These are phyloP conservation scores for Cyphomyrmex costatus DNA, from an alignment of 1,140 invertebrate genomes.

Conservation along the genomic window DNA sequence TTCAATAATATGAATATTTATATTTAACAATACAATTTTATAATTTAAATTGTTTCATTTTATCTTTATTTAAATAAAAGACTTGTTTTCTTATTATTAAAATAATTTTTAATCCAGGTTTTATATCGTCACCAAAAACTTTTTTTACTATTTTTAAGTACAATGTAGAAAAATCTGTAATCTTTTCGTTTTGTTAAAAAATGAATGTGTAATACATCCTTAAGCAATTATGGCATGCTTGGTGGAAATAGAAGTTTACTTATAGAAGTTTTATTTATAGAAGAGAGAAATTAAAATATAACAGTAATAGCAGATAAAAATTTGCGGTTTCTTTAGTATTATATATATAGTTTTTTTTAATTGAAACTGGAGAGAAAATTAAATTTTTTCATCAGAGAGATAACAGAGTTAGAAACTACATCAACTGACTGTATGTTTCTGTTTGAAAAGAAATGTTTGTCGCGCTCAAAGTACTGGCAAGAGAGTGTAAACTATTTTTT, in stretches of 20 bases:
- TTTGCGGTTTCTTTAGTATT: background rate
- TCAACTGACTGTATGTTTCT: background rate
- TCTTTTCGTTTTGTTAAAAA: no score
- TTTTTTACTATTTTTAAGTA: no score
- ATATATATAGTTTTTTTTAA: background rate
- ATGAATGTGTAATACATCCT: no score
- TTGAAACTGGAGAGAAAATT: conserved; percentile 4
- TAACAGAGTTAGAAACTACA: background rate
- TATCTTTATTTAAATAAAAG: no score
- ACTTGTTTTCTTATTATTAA: no score
- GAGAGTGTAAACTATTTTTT: background rate
- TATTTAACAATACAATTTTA: no score
- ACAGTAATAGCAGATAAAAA: background rate
- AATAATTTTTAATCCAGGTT: no score
- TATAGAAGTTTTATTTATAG: conserved; percentile 1
- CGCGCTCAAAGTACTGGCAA: background rate
- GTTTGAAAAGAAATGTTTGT: background rate
- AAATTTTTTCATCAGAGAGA: background rate
- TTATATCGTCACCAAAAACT: no score
- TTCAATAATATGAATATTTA: no score
- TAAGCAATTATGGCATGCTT: background rate
- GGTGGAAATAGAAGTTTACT: background rate
- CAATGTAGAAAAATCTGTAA: no score
- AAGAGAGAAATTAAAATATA: background rate
- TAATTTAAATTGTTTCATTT: no score